A percentile compares a stretch with the other conserved stretches of the same genome.
phyloP scores from a whole-genome alignment of 2,113 vertebrate species.

The Petaurus breviceps region DNA sequence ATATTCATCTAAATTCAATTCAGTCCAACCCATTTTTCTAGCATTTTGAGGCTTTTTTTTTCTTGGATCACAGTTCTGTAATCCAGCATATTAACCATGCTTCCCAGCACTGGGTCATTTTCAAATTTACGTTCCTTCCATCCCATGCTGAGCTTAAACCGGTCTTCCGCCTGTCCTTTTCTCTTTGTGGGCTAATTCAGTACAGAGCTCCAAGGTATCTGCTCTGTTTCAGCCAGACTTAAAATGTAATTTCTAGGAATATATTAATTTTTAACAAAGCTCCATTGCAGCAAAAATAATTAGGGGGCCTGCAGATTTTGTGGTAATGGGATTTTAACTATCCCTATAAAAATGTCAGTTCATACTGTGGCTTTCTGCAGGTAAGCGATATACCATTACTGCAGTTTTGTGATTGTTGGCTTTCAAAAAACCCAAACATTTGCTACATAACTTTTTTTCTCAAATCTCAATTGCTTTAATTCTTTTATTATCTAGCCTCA shows the following conservation, averaged over 20 bases:
- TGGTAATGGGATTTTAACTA: constrained; percentile 21
- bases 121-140: not conserved
- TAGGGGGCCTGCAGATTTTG: constrained; percentile 9
- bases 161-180: not conserved
- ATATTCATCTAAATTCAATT: not conserved
- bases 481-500: constrained; percentile 36
- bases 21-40: not conserved
- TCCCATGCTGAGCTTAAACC: not conserved
- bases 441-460: not conserved
- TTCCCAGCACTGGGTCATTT: not conserved
- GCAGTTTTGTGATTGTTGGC: constrained; percentile 55
- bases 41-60: not conserved
- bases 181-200: not conserved
- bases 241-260: constrained; percentile 23
- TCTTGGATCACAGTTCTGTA: not conserved
- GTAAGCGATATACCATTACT: not conserved
- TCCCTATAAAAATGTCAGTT: not conserved
- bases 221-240: not conserved
- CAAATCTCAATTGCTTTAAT: constrained; percentile 55
- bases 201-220: not conserved
- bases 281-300: constrained; percentile 14
- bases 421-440: not conserved
- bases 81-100: not conserved
- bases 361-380: constrained; percentile 31
- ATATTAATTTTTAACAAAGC: constrained; percentile 35